A percentile compares a stretch with the other conserved stretches of the same genome.
Conservation (phyloP, 2,888 invertebrate genomes). For the Tenthredo mesomela region DNA sequence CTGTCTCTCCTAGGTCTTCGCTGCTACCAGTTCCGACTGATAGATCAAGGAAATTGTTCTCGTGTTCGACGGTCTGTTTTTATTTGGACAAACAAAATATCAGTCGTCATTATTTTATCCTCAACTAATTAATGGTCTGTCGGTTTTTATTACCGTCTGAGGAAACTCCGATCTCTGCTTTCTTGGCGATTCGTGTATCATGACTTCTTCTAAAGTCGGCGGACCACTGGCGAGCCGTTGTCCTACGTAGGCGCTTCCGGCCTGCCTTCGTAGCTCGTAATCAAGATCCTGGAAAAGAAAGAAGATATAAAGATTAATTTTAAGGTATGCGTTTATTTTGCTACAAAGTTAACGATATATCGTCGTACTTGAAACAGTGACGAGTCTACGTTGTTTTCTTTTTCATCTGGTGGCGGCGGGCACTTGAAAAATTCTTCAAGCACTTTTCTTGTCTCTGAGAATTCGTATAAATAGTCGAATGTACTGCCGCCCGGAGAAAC, state of each 20-base stretch:
- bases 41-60: slow-evolving; percentile 82
- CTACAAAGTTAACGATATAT: neutral
- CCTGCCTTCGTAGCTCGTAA: slow-evolving; percentile 88
- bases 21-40: slow-evolving; percentile 83
- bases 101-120: too few species aligned
- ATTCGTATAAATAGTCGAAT: slow-evolving; percentile 94
- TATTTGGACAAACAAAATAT: too few species aligned
- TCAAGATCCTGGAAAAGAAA: slow-evolving; percentile 83
- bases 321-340: neutral
- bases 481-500: slow-evolving; percentile 79
- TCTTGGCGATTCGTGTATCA: slow-evolving; percentile 76
- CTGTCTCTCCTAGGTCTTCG: slow-evolving; percentile 84
- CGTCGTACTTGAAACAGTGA: slow-evolving; percentile 78
- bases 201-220: slow-evolving; percentile 74
- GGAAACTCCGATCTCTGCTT: slow-evolving; percentile 74
- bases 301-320: neutral
- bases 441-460: slow-evolving; percentile 95
- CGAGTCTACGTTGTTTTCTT: slow-evolving; percentile 74
- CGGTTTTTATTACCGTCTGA: slow-evolving; percentile 72
- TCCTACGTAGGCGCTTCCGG: slow-evolving; percentile 88
- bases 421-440: slow-evolving; percentile 95
- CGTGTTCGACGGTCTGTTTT: slow-evolving; percentile 80
- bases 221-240: slow-evolving; percentile 85
- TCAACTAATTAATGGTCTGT: too few species aligned
- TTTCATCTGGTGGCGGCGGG: slow-evolving; percentile 84